These are phyloP conservation scores for Orchestes rusci DNA, from an alignment of 2,888 invertebrate species.

Conservation along the genomic window DNA sequence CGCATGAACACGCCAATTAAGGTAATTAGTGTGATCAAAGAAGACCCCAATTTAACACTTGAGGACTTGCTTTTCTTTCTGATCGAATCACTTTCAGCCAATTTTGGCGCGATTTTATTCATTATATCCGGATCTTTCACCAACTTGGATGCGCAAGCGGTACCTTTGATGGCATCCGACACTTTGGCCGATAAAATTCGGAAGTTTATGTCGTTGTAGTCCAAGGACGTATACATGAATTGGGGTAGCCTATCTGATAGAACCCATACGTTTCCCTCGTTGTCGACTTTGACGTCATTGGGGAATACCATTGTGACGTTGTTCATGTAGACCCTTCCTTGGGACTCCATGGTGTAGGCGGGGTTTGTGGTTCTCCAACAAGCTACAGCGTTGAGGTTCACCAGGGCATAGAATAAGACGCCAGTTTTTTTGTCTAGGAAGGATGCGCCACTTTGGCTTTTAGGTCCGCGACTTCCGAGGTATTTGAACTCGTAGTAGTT, in stretches of 20 bases:
- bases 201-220: conserved; percentile 60
- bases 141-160: conserved; percentile 58
- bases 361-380: conserved; percentile 70
- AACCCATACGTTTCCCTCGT: conserved; percentile 64
- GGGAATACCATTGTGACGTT: conserved; percentile 65
- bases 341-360: conserved; percentile 60
- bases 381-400: conserved; percentile 68
- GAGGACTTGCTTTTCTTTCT: no score
- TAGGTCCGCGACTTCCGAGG: conserved; percentile 62
- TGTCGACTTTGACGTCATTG: conserved; percentile 70
- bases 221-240: conserved; percentile 60
- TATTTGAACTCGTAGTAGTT: conserved; percentile 60
- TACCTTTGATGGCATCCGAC: conserved; percentile 61
- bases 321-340: conserved; percentile 65
- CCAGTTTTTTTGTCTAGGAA: conserved; percentile 65
- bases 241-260: conserved; percentile 64
- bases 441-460: conserved; percentile 66
- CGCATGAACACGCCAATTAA: no score
- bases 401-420: conserved; percentile 66
- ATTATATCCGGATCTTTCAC: conserved; percentile 31
- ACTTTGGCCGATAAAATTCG: conserved; percentile 63
- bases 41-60: no score
- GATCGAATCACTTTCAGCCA: conserved; percentile 6
- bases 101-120: conserved; percentile 25
- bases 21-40: no score